These are phyloP conservation scores for Rutilus rutilus DNA, from an alignment of 2,113 vertebrate genomes.

Conservation along the genomic window DNA sequence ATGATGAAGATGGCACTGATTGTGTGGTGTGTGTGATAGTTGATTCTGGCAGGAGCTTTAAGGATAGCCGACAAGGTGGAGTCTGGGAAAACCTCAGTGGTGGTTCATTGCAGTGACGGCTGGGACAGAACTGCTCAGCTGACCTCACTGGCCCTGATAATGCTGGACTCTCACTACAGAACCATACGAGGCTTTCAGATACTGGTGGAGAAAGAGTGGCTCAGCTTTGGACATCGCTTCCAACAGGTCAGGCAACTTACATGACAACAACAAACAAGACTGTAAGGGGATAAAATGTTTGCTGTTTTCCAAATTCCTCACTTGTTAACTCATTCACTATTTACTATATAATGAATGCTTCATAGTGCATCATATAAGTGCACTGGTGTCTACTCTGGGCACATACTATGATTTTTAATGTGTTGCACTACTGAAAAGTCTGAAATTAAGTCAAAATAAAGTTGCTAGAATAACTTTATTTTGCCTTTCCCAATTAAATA, in stretches of 20 bases:
- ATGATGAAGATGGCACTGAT: neutral
- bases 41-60: constrained; percentile 92
- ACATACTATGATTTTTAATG: neutral
- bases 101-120: constrained; percentile 95
- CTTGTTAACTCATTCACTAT: neutral
- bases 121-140: constrained; percentile 97
- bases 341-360: neutral
- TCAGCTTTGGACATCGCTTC: constrained; percentile 95
- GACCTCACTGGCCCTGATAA: constrained; percentile 92
- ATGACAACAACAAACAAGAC: neutral
- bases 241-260: constrained; percentile 80
- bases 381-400: neutral
- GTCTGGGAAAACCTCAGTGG: constrained; percentile 93
- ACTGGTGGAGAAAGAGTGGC: constrained; percentile 96
- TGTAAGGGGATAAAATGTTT: neutral
- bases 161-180: constrained; percentile 92
- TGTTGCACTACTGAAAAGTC: neutral
- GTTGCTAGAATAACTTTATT: neutral
- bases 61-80: constrained; percentile 95
- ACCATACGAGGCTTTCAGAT: constrained; percentile 91
- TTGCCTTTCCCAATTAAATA: neutral
- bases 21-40: constrained; percentile 66
- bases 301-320: neutral
- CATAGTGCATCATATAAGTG: neutral
- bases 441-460: too few relatives aligned